Conservation (phyloP, 2,888 invertebrate genomes). For the Eilema sororculum region DNA sequence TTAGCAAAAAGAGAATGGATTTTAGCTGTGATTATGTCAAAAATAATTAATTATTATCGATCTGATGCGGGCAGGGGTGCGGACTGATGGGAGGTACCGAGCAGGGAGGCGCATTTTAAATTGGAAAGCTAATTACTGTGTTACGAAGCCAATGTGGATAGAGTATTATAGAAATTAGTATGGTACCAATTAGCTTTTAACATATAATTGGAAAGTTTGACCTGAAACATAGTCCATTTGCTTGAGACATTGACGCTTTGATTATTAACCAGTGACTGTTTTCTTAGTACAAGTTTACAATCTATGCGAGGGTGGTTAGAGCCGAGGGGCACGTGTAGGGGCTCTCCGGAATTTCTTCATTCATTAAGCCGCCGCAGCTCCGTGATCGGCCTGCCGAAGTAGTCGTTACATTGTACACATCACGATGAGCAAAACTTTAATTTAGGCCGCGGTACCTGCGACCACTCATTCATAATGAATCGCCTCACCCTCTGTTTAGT, state of each 20-base stretch:
- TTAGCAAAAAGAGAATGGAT: constrained; percentile 90
- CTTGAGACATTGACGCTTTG: constrained; percentile 62
- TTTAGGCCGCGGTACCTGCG: constrained; percentile 78
- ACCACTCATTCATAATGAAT: constrained; percentile 78
- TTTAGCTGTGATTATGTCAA: constrained; percentile 90
- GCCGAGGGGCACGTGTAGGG: constrained; percentile 71
- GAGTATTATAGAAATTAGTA: constrained; percentile 31
- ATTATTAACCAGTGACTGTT: constrained; percentile 55
- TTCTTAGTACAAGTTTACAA: constrained; percentile 66
- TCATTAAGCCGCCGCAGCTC: constrained; percentile 78
- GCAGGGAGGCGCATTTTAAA: constrained; percentile 78
- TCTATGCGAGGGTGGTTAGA: constrained; percentile 66
- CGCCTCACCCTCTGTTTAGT: constrained; percentile 76
- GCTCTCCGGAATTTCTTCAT: constrained; percentile 80
- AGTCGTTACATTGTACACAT: constrained; percentile 72
- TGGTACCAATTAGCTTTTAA: background rate
- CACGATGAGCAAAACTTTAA: constrained; percentile 82
- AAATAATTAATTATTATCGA: constrained; percentile 92
- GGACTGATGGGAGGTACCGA: constrained; percentile 77
- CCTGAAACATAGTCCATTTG: background rate
- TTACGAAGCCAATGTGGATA: constrained; percentile 61
- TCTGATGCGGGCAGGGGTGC: constrained; percentile 80
- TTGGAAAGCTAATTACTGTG: constrained; percentile 83
- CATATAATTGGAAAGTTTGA: background rate
- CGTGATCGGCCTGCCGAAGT: constrained; percentile 80